Conservation (phyloP, 2,113 vertebrate species). For the Urocynchramus pylzowi region DNA sequence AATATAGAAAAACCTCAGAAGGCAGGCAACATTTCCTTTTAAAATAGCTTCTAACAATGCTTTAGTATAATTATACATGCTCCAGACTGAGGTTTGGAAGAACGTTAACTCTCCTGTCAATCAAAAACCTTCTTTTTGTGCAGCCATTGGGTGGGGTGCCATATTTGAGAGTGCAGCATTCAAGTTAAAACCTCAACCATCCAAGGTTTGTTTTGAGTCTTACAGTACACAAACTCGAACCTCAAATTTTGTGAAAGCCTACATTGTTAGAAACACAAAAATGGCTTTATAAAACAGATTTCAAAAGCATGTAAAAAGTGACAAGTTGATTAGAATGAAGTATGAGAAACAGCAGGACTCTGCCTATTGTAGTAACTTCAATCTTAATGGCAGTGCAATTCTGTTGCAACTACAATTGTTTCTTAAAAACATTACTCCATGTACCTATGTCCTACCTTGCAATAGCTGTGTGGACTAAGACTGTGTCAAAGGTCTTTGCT, state of each 20-base stretch:
- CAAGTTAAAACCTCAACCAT: neutral
- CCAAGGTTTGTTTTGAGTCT: neutral
- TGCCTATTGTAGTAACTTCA: neutral
- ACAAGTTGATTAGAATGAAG: neutral
- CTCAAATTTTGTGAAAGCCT: neutral
- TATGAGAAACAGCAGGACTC: neutral
- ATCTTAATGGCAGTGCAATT: neutral
- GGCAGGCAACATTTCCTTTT: neutral
- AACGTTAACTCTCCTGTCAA: neutral
- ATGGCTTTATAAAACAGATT: neutral
- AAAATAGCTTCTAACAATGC: slow-evolving; percentile 12
- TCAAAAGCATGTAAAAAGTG: neutral
- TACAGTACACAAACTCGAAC: neutral
- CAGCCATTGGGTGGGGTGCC: neutral
- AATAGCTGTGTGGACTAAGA: neutral
- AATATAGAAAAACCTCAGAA: neutral
- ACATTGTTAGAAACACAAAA: neutral
- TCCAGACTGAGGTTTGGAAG: neutral
- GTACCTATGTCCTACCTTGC: neutral
- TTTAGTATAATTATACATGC: slow-evolving; percentile 2
- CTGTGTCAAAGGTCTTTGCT: neutral
- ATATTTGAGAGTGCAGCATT: neutral
- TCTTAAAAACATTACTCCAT: neutral
- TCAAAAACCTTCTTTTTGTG: neutral
- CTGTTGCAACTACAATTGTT: neutral